Evolutionary conservation across 2,888 invertebrate species (phyloP), one percentile per base, ranked within the genome.

Genomic region (Taenaris catops): DNA sequence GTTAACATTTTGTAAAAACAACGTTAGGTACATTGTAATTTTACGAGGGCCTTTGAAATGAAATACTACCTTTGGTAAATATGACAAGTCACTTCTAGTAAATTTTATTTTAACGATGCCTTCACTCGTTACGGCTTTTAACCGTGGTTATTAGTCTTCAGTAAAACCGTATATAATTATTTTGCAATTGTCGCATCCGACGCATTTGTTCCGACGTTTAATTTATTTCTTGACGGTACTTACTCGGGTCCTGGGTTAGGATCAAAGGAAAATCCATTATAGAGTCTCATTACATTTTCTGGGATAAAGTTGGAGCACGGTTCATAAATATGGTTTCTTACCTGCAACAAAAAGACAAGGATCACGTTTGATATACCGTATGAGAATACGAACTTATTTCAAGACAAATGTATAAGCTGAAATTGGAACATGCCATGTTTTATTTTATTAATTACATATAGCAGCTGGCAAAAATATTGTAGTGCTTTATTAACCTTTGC

Each of bases 201-300:
- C 46, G 43, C 50, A 52, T 54, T 54, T 44, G 52, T 34, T 45
- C 31, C 43, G 35, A 34, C 43, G 43, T 51, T 31, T 48, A 49
- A 47, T 56, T 63, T 52, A 55, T 51, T 49, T 42, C 49, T 46
- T 36, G 47, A 51, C 43, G 35, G 46, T 49, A 51, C 55, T 54
- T 50, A 49, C 51, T 51, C 48, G 49, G 41, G 53, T 51, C 45
- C 36, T 49, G 42, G 45, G 51, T 44, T 41, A 33, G 37, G 51
- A 52, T 59, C 58, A 63, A 63, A 63, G 57, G 43, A 38, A 52
- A 43, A 48, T 52, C 47, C 48, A 46, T 49, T 48, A 46, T 44
- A 44, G 44, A 38, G 41, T 40, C 35, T 28, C 44, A 46, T 40
- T 40, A 38, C 32, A 37, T 46, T 49, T 49, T 42, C 46, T 34